These are phyloP conservation scores for Lepidurus packardi DNA, from an alignment of 1,140 invertebrate genomes.

Conservation along the genomic window DNA sequence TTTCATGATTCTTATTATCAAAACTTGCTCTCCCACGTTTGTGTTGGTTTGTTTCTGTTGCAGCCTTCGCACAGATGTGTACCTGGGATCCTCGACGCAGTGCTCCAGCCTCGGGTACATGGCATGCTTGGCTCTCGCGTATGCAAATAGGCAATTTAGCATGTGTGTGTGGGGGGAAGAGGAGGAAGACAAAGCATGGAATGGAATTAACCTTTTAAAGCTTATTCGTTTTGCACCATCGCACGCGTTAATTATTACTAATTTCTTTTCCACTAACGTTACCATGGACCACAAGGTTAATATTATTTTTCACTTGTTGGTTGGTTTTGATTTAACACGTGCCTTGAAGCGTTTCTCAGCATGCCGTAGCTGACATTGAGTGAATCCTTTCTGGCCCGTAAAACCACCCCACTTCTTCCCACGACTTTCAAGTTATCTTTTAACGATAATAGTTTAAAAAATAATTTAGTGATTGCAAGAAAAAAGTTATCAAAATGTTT, in stretches of 20 bases:
- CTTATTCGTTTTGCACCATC: background rate
- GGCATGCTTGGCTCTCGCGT: constrained; percentile 17
- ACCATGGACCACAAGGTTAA: background rate
- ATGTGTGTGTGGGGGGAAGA: background rate
- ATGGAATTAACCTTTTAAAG: background rate
- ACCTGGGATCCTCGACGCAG: constrained; percentile 39
- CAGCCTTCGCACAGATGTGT: constrained; percentile 42
- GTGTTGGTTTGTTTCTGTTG: constrained; percentile 33
- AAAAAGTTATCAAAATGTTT: background rate
- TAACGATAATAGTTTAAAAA: background rate
- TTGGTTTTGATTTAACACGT: too few relatives aligned
- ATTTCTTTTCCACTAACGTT: background rate
- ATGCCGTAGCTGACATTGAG: too few relatives aligned
- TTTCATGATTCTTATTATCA: background rate
- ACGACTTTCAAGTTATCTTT: constrained; percentile 1
- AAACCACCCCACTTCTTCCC: background rate
- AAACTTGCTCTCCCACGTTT: constrained; percentile 18
- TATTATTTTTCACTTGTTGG: background rate
- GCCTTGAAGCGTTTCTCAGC: too few relatives aligned
- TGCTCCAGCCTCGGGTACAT: constrained; percentile 31
- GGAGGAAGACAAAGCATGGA: background rate
- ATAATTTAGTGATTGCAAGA: background rate
- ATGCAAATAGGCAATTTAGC: constrained; percentile 17
- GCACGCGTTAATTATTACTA: constrained; percentile 7
- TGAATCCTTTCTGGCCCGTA: background rate